These are phyloP conservation scores for Galaxea fascicularis DNA, from an alignment of 92 coral and sea anemone genomes.

Conservation along the genomic window DNA sequence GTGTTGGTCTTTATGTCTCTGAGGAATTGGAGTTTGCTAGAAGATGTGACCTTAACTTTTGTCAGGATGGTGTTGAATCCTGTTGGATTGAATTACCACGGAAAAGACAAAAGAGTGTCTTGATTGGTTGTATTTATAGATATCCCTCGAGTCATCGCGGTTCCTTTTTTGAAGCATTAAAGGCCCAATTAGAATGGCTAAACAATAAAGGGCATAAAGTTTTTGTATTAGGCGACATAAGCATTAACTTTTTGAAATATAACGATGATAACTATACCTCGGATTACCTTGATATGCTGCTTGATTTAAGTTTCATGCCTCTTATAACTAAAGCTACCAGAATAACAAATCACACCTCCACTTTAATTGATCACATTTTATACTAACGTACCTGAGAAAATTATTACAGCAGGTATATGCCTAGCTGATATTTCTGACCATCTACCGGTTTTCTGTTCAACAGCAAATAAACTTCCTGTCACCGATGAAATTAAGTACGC, in stretches of 20 bases:
- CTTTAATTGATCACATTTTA: conserved; percentile 70
- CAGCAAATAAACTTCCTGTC: neutral
- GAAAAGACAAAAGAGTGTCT: too few relatives aligned
- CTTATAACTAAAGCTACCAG: conserved; percentile 67
- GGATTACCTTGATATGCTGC: conserved; percentile 35
- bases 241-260: conserved; percentile 14
- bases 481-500: neutral
- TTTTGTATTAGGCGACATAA: conserved; percentile 24
- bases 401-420: conserved; percentile 43
- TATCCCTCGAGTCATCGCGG: too few relatives aligned
- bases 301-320: conserved; percentile 25
- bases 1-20: neutral
- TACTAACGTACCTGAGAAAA: conserved; percentile 32
- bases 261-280: conserved; percentile 4
- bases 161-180: too few relatives aligned
- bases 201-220: neutral
- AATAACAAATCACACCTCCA: conserved; percentile 54
- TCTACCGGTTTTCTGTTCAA: conserved; percentile 49
- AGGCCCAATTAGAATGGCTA: neutral
- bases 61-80: too few relatives aligned
- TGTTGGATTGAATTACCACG: too few relatives aligned
- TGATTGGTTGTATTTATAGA: too few relatives aligned
- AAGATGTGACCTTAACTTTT: neutral
- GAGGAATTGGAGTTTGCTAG: neutral
- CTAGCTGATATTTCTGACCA: conserved; percentile 57